Conservation (phyloP, 92 coral and sea anemone genomes). For the Paragorgia papillata region DNA sequence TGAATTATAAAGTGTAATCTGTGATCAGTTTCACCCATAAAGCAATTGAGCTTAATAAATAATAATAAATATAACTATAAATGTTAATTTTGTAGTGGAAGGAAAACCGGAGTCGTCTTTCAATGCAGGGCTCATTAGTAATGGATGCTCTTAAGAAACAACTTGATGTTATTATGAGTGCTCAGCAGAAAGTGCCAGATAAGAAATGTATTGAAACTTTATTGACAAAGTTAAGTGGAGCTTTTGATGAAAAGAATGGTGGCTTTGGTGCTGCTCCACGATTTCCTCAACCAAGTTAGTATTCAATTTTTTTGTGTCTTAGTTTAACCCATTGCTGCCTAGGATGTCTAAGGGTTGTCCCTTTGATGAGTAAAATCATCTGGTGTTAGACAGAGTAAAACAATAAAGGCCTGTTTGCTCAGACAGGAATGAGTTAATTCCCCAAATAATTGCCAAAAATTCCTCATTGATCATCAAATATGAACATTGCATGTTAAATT, state of each 20-base stretch:
- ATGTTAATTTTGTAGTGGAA: conserved; percentile 68
- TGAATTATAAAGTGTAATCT: conserved; percentile 22
- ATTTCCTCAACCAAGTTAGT: conserved; percentile 91
- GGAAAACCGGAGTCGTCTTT: conserved; percentile 71
- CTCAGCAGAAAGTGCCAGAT: conserved; percentile 67
- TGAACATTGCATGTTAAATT: too few species aligned
- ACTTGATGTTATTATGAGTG: conserved; percentile 67
- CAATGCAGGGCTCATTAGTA: conserved; percentile 73
- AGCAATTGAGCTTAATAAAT: too few species aligned
- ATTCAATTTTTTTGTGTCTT: background rate
- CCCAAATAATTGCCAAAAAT: too few species aligned
- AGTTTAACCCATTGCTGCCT: too few species aligned
- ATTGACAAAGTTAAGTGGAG: conserved; percentile 62
- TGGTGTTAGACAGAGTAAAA: too few species aligned
- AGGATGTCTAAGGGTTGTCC: too few species aligned
- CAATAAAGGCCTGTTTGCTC: too few species aligned
- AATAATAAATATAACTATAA: too few species aligned
- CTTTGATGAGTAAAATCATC: too few species aligned
- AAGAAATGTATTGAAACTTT: conserved; percentile 74
- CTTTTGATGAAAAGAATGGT: conserved; percentile 88
- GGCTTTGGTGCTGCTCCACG: conserved; percentile 99
- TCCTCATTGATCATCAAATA: too few species aligned
- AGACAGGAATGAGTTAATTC: too few species aligned
- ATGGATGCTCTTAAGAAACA: conserved; percentile 85
- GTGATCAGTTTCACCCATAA: too few species aligned